Base-by-base conservation (phyloP, 2,888 invertebrate species). In the Xestoiulus laeticollis region DNA sequence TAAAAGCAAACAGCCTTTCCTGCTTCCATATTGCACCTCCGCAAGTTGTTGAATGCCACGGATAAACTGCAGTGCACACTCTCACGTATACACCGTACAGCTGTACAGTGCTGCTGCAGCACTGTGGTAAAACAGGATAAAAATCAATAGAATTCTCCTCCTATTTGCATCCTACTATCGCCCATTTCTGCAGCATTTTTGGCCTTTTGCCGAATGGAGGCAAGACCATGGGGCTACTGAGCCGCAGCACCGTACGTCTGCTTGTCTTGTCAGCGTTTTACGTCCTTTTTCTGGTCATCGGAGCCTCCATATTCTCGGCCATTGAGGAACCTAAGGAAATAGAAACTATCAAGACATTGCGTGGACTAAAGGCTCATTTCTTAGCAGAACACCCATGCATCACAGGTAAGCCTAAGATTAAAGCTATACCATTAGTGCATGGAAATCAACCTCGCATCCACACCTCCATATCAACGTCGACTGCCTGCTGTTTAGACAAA, bases 251-350 rank as follows among this genome's bases (percentile, higher is more conserved):
- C 85, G 87, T 90, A n/a, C 90, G 92, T 5, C 89, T 92, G 85
- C 87, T 91, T n/a, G 90, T 91, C 22, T 90, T 92, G 38, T 89
- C 90, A 38, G 90, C 90, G 89, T 94, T 94, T 89, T 94, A 94
- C 90, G 89, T 94, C 33, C 90, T 94, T 59, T 95, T 94, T 91
- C 91, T 95, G 89, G 92, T 95, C 53, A 92, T 95, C 91, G 97
- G 96, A 26, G 96, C 96, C 0, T 93, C 94, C 26, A 94, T 96
- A 89, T 96, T 96, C 92, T 95, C 95, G 88, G 94, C 95, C n/a
- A 95, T 96, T 89, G 96, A 96, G 92, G 94, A 94, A 6, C 96
- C 96, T 0, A 92, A 94, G 90, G 96, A 96, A 91, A 92, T 93
- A 82, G 92, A 93, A 87, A 93, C 94, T 88, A 93, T 94, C 53